Evolutionary conservation across 2,113 vertebrate genomes (phyloP), one percentile per base, ranked within the genome.

Genomic region (Pteropus alecto): DNA sequence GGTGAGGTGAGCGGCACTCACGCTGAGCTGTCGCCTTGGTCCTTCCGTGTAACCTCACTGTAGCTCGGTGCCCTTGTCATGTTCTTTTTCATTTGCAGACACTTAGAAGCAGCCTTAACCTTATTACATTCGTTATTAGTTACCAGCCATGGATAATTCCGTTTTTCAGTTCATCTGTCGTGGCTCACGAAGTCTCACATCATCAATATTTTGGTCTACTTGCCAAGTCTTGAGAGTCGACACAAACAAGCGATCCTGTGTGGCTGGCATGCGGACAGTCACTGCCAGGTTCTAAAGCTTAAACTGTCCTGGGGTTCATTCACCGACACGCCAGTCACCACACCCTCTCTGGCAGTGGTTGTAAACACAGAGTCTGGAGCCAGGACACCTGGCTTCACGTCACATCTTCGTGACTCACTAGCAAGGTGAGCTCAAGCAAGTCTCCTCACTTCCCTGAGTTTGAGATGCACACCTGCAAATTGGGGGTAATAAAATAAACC

Each of bases 341-440:
- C 12, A 2, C 8, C 0, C 22, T 24, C 24, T 46, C 38, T 13
- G 5, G 1, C 2, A 0, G 4, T 0, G 3, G 0, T 21, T 3
- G 3, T 6, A 19, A 5, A 2, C 3, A 24, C 3, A 21, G 54
- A 24, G 15, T 13, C 51, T 6, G 2, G 12, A 11, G 22, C 22
- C 18, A 10, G 60, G 46, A 30, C 10, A 3, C 51, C 12, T 24
- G 18, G 10, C 61, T 56, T 68, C 33, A 19, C 8, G 1, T 18
- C 78, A 30, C 3, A 1, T 19, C 2, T 7, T 19, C 1, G 0
- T 0, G 41, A 15, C 16, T 41, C 7, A 3, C 11, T 2, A n/a
- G 33, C 24, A 2, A 18, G 60, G 6, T 28, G 61, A 21, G 3
- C 21, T 13, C 10, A 11, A 70, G 35, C 38, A 22, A 71, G 38